Conservation (phyloP, 2,113 vertebrate genomes). For the Mobula hypostoma region DNA sequence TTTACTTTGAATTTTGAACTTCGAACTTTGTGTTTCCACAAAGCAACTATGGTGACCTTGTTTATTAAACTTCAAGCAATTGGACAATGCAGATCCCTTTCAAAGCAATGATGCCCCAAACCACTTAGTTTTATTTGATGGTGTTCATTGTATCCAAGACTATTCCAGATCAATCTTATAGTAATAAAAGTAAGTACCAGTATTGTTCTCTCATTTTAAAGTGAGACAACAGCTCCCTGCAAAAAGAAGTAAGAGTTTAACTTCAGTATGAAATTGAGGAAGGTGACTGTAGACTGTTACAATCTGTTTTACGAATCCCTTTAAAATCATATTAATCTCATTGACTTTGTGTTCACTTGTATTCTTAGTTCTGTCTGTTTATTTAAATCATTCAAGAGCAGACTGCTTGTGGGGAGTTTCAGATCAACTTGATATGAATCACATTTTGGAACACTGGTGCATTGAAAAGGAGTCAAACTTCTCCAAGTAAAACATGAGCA, state of each 20-base stretch:
- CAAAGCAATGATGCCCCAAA: background rate
- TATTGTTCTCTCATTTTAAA: background rate
- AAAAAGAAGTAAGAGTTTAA: background rate
- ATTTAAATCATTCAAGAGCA: background rate
- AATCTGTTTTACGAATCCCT: background rate
- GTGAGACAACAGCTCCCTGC: background rate
- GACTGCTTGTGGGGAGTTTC: background rate
- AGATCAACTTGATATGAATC: background rate
- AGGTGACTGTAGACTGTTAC: background rate
- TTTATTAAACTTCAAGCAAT: background rate
- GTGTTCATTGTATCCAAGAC: background rate
- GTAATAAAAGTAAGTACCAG: background rate
- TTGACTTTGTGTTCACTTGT: background rate
- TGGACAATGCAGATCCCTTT: background rate
- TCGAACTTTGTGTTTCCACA: background rate
- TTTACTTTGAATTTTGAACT: too few species aligned
- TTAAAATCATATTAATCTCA: background rate
- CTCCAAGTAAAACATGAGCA: background rate
- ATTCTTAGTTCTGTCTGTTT: background rate
- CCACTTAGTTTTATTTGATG: background rate
- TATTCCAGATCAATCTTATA: background rate
- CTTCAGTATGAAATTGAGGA: background rate
- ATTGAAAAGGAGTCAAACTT: background rate
- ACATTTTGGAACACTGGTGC: background rate
- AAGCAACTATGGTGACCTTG: background rate